Conservation (phyloP, 1,140 invertebrate genomes). For the Pseudoatta argentina region DNA sequence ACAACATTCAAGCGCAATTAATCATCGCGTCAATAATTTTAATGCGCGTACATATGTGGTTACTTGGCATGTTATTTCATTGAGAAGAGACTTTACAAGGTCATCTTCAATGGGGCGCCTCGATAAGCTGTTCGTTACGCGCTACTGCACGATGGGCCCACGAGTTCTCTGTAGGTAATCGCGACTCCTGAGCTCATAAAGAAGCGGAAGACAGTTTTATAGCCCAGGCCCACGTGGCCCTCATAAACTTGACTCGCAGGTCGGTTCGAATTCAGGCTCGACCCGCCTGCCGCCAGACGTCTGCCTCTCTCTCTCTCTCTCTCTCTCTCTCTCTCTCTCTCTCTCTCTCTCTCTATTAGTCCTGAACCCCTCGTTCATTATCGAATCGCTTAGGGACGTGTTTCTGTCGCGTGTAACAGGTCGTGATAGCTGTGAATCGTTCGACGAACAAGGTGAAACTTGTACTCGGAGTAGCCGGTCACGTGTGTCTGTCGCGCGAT, state of each 20-base stretch:
- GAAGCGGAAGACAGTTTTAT: slow-evolving; percentile 85
- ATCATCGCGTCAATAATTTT: slow-evolving; percentile 52
- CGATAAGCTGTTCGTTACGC: slow-evolving; percentile 75
- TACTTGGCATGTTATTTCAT: slow-evolving; percentile 28
- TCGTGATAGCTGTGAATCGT: slow-evolving; percentile 72
- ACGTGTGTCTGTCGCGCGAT: slow-evolving; percentile 32
- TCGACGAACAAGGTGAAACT: slow-evolving; percentile 40
- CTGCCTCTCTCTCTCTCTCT: slow-evolving; percentile 64
- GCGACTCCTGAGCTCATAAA: slow-evolving; percentile 81
- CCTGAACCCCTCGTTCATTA: slow-evolving; percentile 76
- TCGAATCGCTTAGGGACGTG: slow-evolving; percentile 77
- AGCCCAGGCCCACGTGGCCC: slow-evolving; percentile 83
- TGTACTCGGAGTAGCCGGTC: neutral
- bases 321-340: slow-evolving; percentile 67
- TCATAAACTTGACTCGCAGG: slow-evolving; percentile 80
- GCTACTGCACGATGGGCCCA: slow-evolving; percentile 77
- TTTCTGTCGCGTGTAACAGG: slow-evolving; percentile 69
- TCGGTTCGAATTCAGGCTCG: slow-evolving; percentile 63
- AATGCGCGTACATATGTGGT: slow-evolving; percentile 6
- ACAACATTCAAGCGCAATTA: slow-evolving; percentile 30
- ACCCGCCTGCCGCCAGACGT: slow-evolving; percentile 62
- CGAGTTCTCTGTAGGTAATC: slow-evolving; percentile 80
- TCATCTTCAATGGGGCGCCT: slow-evolving; percentile 74
- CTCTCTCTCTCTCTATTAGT: slow-evolving; percentile 73
- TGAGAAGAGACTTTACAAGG: slow-evolving; percentile 20